Conservation (phyloP, 2,888 invertebrate species). For the Acanthoscelides obtectus region DNA sequence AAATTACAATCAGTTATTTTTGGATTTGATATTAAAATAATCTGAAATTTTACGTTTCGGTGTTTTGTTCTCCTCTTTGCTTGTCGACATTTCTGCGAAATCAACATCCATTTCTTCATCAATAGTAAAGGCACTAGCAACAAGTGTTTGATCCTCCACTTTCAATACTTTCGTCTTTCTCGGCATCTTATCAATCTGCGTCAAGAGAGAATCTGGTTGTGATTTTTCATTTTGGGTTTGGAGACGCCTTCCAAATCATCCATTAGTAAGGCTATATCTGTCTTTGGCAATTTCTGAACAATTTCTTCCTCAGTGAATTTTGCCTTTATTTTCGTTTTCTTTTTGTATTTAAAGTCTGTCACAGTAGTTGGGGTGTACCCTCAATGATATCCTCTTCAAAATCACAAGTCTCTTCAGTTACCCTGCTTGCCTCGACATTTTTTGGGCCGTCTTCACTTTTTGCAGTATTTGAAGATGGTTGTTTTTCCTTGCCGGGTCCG, state of each 20-base stretch:
- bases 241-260: slow-evolving; percentile 34
- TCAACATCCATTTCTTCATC: slow-evolving; percentile 23
- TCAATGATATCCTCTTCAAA: slow-evolving; percentile 25
- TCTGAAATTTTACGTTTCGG: slow-evolving; percentile 31
- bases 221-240: slow-evolving; percentile 12
- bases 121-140: slow-evolving; percentile 4
- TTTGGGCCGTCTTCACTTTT: slow-evolving; percentile 3
- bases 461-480: neutral
- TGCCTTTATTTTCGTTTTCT: slow-evolving; percentile 14
- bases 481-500: neutral
- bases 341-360: slow-evolving; percentile 5
- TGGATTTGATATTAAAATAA: slow-evolving; percentile 25
- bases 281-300: slow-evolving; percentile 24
- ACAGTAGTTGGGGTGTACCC: slow-evolving; percentile 20
- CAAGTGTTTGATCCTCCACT: neutral
- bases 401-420: slow-evolving; percentile 6
- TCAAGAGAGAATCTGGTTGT: slow-evolving; percentile 20
- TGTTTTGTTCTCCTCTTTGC: slow-evolving; percentile 9
- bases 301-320: slow-evolving; percentile 16
- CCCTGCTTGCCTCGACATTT: slow-evolving; percentile 2
- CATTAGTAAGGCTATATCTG: slow-evolving; percentile 28
- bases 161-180: slow-evolving; percentile 9
- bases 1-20: neutral
- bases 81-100: slow-evolving; percentile 4
- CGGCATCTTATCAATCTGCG: slow-evolving; percentile 24